Conservation (phyloP, 2,797 vertebrate species). For the Argentina silus region DNA sequence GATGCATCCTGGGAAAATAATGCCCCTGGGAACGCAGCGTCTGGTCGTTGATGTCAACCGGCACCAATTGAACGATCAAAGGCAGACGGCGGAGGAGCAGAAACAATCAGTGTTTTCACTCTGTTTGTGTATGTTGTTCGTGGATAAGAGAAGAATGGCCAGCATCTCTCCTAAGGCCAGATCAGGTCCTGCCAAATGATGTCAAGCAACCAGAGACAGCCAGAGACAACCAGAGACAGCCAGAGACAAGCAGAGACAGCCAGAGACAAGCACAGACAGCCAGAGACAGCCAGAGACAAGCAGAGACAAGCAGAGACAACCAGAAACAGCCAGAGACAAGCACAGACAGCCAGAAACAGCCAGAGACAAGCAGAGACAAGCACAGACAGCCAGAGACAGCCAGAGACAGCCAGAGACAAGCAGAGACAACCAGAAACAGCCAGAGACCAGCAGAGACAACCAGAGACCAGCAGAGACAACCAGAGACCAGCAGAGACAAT, state of each 20-base stretch:
- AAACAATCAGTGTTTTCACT: conserved; percentile 13
- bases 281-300: too few species aligned
- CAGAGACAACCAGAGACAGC: neutral
- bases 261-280: too few species aligned
- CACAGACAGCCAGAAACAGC: neutral
- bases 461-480: neutral
- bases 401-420: neutral
- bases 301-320: neutral
- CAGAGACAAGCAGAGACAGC: too few species aligned
- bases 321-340: neutral
- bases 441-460: too few species aligned
- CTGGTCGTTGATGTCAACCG: conserved; percentile 46
- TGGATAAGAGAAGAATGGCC: neutral
- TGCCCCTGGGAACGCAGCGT: conserved; percentile 5
- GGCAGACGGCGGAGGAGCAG: conserved; percentile 26
- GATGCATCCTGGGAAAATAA: conserved; percentile 25
- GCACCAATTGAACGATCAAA: conserved; percentile 43
- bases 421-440: too few species aligned
- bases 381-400: neutral
- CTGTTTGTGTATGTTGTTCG: conserved; percentile 28
- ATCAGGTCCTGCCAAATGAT: too few species aligned
- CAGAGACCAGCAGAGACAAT: neutral
- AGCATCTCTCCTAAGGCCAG: too few species aligned
- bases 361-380: neutral
- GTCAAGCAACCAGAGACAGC: neutral